Evolutionary conservation across 2,113 vertebrate species (phyloP), one percentile per base, ranked within the genome.

Genomic region (Leucopternis melanops): DNA sequence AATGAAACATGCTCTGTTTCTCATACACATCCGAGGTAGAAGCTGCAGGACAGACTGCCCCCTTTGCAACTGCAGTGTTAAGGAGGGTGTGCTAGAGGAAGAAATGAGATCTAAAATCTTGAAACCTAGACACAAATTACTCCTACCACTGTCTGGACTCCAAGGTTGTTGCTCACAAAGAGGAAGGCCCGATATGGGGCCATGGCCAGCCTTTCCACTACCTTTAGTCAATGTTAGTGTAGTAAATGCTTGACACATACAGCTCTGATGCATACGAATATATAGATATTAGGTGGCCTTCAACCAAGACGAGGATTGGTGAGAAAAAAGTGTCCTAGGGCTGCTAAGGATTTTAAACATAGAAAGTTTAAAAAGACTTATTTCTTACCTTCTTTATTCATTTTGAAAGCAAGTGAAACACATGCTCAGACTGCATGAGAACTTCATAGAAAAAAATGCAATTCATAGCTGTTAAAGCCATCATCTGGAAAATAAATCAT

Each of bases 161-260:
- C 47, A 45, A 22, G 34, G 44, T 22, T 74, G 23, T 21, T 86
- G 44, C 17, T 77, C n/a, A 31, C 16, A 61, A 29, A 19, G 5
- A 73, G 9, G 5, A 83, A 50, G 13, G 31, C 7, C 31, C 1
- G 2, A 7, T 44, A 57, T 0, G 0, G 4, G 22, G 7, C 13
- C 26, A 38, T 10, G 23, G 16, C 11, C 47, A 81, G 36, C 34
- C 20, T 58, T 87, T 63, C 42, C 31, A 29, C 23, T 47, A 3
- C 62, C 10, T 75, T 73, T 22, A 49, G 77, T n/a, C 13, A 62
- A 25, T 0, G 0, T 61, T 27, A 67, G 8, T 31, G 3, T 29
- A 82, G 19, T 29, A 74, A 91, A 74, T 7, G 4, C 40, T 67
- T 81, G 34, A 73, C 3, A 8, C 0, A 1, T 6, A 22, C 11